Evolutionary conservation across 2,797 vertebrate species (phyloP).

Genomic region (Sphenodon punctatus): DNA sequence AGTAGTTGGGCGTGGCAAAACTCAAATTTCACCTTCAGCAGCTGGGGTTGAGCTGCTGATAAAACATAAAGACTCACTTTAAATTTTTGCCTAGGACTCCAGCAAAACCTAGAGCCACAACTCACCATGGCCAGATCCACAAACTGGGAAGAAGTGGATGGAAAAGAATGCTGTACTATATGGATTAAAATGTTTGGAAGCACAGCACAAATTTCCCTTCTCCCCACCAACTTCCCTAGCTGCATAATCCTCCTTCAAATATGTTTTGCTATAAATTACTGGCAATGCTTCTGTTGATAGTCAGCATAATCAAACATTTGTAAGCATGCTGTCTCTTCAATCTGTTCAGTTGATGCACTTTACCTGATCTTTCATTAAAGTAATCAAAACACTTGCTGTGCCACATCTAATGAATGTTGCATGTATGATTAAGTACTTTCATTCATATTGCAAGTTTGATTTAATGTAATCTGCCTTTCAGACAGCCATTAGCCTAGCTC

Average conservation of each 20-base stretch:
- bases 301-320: constrained; percentile 84
- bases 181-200: constrained; percentile 59
- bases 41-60: too few relatives aligned
- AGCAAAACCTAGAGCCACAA: too few relatives aligned
- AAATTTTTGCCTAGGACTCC: too few relatives aligned
- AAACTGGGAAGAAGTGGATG: too few relatives aligned
- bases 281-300: constrained; percentile 83
- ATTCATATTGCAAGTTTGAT: constrained; percentile 85
- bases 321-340: constrained; percentile 84
- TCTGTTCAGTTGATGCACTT: constrained; percentile 84
- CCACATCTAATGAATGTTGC: constrained; percentile 84
- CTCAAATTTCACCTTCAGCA: too few relatives aligned
- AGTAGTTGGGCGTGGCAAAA: too few relatives aligned
- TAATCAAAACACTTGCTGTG: constrained; percentile 84
- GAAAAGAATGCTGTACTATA: constrained; percentile 53
- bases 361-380: constrained; percentile 88
- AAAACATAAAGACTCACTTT: too few relatives aligned
- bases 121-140: too few relatives aligned
- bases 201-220: constrained; percentile 53
- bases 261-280: constrained; percentile 81
- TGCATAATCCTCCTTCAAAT: constrained; percentile 63
- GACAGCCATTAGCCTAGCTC: constrained; percentile 82
- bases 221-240: constrained; percentile 49
- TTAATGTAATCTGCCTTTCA: constrained; percentile 86
- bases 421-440: constrained; percentile 86